Percentiles rank a stretch among this genome's conserved stretches.
These are phyloP conservation scores for Solen grandis DNA, from an alignment of 1,140 invertebrate genomes.

Conservation along the genomic window DNA sequence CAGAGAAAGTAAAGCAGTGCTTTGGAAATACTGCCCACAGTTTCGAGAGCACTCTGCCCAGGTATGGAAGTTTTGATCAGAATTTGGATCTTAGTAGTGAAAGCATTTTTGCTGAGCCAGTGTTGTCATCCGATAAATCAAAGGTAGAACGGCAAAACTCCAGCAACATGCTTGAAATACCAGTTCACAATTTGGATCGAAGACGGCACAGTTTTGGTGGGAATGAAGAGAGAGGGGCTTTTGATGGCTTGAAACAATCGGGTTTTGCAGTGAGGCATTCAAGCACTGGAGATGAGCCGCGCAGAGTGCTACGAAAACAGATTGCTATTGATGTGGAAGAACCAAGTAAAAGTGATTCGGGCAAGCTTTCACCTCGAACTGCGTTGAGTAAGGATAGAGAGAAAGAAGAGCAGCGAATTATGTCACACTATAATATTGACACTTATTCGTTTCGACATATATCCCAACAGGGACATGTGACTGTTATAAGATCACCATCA, in stretches of 20 bases:
- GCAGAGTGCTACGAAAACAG: conserved; percentile 45
- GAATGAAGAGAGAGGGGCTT: conserved; percentile 24
- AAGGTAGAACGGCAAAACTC: conserved; percentile 30
- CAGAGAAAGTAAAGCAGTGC: conserved; percentile 29
- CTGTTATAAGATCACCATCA: conserved; percentile 46
- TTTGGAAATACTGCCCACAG: conserved; percentile 41
- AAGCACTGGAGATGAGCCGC: conserved; percentile 46
- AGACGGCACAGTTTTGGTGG: conserved; percentile 48
- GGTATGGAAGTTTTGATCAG: conserved; percentile 40
- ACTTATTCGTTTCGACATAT: conserved; percentile 5
- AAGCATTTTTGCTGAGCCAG: background rate
- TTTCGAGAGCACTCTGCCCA: conserved; percentile 45
- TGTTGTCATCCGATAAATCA: conserved; percentile 24
- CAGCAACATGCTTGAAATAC: conserved; percentile 46
- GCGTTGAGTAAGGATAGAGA: background rate
- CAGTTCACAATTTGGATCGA: conserved; percentile 17
- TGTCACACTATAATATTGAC: conserved; percentile 55
- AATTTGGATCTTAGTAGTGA: conserved; percentile 14
- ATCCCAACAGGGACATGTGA: conserved; percentile 31
- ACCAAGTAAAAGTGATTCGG: conserved; percentile 11
- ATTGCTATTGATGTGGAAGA: conserved; percentile 56
- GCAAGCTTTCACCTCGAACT: conserved; percentile 32
- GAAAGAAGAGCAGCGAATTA: conserved; percentile 38
- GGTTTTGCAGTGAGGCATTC: conserved; percentile 39
- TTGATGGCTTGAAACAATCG: conserved; percentile 8